These are phyloP conservation scores for Symphodus melops DNA, from an alignment of 2,113 vertebrate genomes.

Conservation along the genomic window DNA sequence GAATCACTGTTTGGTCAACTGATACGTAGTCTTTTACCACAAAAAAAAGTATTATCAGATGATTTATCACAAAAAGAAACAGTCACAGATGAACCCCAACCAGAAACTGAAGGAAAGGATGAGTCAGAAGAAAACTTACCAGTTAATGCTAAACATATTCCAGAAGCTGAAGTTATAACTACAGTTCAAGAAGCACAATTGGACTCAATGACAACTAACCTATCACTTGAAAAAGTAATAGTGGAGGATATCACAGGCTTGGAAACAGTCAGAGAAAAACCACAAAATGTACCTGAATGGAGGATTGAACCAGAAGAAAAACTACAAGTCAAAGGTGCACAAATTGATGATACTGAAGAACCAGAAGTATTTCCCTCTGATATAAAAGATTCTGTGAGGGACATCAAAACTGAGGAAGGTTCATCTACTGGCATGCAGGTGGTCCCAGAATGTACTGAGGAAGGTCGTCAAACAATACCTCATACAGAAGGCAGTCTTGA, in stretches of 20 bases:
- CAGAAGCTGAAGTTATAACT: neutral
- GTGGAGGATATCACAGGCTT: too few relatives aligned
- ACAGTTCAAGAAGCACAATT: neutral
- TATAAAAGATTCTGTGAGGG: neutral
- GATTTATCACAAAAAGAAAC: too few relatives aligned
- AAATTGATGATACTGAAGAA: constrained; percentile 1
- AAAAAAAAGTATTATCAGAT: too few relatives aligned
- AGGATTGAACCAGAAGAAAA: neutral
- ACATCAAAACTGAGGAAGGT: neutral
- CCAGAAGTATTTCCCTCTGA: too few relatives aligned
- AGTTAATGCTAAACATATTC: too few relatives aligned
- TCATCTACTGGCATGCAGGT: too few relatives aligned
- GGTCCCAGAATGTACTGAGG: neutral
- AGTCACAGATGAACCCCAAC: too few relatives aligned
- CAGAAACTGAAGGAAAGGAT: neutral
- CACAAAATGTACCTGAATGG: neutral
- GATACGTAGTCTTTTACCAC: too few relatives aligned
- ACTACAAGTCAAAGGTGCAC: neutral
- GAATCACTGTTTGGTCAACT: neutral
- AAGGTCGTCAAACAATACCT: neutral
- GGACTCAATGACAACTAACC: too few relatives aligned
- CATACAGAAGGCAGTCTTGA: neutral
- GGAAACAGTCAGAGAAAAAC: neutral
- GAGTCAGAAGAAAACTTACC: neutral
- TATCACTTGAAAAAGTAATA: too few relatives aligned